Conservation (phyloP, 2,888 invertebrate species). For the Tetheella fluctuosa region DNA sequence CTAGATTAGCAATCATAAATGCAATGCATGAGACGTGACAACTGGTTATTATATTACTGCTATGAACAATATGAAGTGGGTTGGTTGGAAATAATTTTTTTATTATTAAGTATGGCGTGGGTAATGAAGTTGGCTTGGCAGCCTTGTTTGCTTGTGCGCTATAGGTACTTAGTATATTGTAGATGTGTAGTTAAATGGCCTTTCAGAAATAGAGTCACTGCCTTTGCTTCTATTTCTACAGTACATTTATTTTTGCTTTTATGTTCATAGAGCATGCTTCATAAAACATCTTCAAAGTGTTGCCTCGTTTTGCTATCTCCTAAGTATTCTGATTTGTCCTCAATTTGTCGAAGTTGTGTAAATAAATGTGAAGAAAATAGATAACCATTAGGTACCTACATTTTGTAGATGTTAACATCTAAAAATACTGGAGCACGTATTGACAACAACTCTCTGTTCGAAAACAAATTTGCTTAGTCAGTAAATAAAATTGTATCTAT, state of each 20-base stretch:
- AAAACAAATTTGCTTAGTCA: neutral
- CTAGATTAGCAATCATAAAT: conserved; percentile 49
- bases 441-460: neutral
- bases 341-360: neutral
- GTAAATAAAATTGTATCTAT: conserved; percentile 5
- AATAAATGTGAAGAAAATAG: neutral
- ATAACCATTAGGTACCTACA: neutral
- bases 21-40: conserved; percentile 39
- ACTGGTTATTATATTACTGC: conserved; percentile 56
- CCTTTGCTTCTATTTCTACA: neutral
- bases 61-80: conserved; percentile 65
- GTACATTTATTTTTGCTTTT: neutral
- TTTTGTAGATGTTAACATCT: neutral
- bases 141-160: neutral
- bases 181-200: too few relatives aligned
- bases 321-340: neutral
- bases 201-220: neutral
- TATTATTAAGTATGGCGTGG: neutral
- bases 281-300: too few relatives aligned
- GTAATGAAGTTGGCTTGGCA: neutral
- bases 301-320: neutral
- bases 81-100: conserved; percentile 55
- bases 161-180: too few relatives aligned
- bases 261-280: too few relatives aligned
- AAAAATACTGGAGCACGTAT: neutral